These are phyloP conservation scores for Lithophane semibrunnea DNA, from an alignment of 2,888 invertebrate genomes.

Conservation along the genomic window DNA sequence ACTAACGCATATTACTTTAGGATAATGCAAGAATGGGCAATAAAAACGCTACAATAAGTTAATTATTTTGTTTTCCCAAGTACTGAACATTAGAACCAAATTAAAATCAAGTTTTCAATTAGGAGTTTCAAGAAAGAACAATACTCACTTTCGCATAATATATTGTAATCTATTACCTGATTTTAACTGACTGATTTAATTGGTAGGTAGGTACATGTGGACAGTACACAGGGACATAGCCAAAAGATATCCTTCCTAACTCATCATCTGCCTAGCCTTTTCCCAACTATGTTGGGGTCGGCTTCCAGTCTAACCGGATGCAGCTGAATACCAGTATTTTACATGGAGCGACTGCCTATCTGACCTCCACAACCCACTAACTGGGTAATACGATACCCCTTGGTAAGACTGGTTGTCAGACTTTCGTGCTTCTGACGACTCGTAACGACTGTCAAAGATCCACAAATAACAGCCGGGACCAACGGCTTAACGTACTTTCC, in stretches of 20 bases:
- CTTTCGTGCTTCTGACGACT: too few species aligned
- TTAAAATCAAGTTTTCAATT: conserved; percentile 21
- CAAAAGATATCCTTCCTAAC: not conserved
- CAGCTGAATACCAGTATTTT: too few species aligned
- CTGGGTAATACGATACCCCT: too few species aligned
- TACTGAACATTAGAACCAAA: not conserved
- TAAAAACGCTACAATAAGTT: conserved; percentile 17
- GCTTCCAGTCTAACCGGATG: too few species aligned
- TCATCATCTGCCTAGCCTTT: too few species aligned
- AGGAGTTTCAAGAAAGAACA: conserved; percentile 22
- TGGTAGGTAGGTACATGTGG: not conserved
- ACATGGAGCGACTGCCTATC: too few species aligned
- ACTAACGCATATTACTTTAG: not conserved
- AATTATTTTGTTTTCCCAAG: conserved; percentile 12
- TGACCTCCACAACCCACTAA: too few species aligned
- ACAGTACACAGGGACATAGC: not conserved
- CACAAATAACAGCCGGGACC: too few species aligned
- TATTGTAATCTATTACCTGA: not conserved
- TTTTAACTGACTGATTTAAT: not conserved
- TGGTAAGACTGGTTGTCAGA: too few species aligned
- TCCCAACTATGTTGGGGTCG: too few species aligned
- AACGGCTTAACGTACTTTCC: too few species aligned
- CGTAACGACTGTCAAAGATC: too few species aligned
- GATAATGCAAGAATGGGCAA: not conserved
- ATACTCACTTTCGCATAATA: conserved; percentile 2